Percentiles rank a stretch among this genome's conserved stretches.
phyloP scores from a whole-genome alignment of 1,140 invertebrate genomes.

The Zelostemma sp. region DNA sequence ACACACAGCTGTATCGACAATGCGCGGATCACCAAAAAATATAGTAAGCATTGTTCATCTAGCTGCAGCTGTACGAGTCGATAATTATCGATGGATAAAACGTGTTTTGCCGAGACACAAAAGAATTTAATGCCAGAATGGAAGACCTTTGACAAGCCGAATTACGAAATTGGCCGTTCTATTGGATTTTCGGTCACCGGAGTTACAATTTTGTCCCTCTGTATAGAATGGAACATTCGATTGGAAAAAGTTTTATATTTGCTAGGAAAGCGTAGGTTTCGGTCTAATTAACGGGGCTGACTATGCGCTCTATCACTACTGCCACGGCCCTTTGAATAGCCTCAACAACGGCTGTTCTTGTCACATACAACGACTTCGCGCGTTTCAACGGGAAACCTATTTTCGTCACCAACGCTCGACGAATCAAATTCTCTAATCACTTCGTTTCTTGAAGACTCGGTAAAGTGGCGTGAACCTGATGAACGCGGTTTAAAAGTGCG shows the following conservation, averaged over 20 bases:
- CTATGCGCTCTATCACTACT: conserved; percentile 38
- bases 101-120: background rate
- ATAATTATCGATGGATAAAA: conserved; percentile 11
- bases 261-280: conserved; percentile 38
- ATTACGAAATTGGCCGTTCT: background rate
- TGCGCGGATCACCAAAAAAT: conserved; percentile 21
- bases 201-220: conserved; percentile 2
- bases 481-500: too few relatives aligned
- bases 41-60: conserved; percentile 32
- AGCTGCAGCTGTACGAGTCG: conserved; percentile 35
- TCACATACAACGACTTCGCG: conserved; percentile 21
- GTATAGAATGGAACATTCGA: conserved; percentile 30
- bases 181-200: background rate
- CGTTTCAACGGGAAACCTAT: conserved; percentile 24
- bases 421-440: conserved; percentile 26
- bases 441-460: conserved; percentile 28
- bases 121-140: conserved; percentile 4
- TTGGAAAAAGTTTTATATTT: conserved; percentile 11
- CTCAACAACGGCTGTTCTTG: conserved; percentile 7
- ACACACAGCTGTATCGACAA: conserved; percentile 33
- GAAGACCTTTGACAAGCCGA: too few relatives aligned
- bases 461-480: background rate
- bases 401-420: conserved; percentile 30
- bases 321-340: conserved; percentile 31
- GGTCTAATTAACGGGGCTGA: conserved; percentile 46